A percentile compares a stretch with the other conserved stretches of the same genome.
Evolutionary conservation across 2,797 vertebrate genomes (phyloP).

Genomic region (Enteromius argenteus): DNA sequence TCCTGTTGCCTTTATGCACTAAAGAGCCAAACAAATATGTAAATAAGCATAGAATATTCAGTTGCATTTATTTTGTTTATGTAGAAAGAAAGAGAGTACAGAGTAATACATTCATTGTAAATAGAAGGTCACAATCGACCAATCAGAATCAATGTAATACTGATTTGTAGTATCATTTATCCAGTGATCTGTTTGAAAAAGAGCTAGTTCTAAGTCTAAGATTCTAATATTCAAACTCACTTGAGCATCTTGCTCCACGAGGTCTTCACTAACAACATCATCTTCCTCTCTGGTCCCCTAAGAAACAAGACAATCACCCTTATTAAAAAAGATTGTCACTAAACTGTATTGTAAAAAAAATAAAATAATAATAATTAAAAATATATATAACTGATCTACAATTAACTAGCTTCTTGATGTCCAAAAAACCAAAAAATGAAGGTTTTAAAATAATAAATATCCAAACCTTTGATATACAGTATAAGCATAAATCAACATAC

Average conservation of each 20-base stretch:
- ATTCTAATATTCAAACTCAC: constrained; percentile 70
- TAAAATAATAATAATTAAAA: background rate
- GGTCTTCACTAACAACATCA: constrained; percentile 87
- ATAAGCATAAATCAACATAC: background rate
- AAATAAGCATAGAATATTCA: no score
- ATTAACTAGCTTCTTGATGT: background rate
- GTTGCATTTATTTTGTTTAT: background rate
- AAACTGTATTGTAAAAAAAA: background rate
- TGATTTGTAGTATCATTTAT: background rate
- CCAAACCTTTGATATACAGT: background rate
- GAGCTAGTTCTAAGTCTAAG: background rate
- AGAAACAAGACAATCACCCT: constrained; percentile 15
- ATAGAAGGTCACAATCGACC: background rate
- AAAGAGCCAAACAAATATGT: background rate
- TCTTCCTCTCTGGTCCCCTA: constrained; percentile 94
- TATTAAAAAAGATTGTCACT: background rate
- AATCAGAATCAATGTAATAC: constrained; percentile 3
- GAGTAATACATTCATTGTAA: background rate
- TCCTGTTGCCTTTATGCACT: background rate
- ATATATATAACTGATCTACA: background rate
- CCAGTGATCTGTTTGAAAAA: background rate
- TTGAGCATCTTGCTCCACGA: constrained; percentile 91
- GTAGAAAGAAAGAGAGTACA: background rate
- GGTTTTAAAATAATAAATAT: background rate
- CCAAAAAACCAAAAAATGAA: background rate